These are phyloP conservation scores for Poecilia gillii DNA, from an alignment of 2,797 vertebrate species.

Conservation along the genomic window DNA sequence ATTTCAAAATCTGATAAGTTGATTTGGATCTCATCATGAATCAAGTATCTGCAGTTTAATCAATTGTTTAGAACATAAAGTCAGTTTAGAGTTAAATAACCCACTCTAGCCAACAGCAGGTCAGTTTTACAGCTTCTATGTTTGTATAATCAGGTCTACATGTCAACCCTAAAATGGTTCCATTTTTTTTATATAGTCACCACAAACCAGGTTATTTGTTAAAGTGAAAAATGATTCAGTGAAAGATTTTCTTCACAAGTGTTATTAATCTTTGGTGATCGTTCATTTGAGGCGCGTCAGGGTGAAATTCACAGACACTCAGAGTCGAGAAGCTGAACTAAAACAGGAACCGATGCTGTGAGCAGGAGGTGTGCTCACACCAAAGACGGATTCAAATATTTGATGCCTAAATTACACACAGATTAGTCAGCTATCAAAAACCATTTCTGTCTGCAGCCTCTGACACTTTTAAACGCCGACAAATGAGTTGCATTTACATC, in stretches of 20 bases:
- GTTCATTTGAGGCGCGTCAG: background rate
- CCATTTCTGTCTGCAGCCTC: background rate
- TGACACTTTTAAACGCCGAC: background rate
- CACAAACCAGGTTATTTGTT: background rate
- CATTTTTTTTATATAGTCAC: background rate
- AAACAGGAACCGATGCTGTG: background rate
- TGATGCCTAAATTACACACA: background rate
- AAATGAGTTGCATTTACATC: background rate
- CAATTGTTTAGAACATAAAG: background rate
- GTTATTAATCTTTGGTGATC: background rate
- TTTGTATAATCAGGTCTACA: background rate
- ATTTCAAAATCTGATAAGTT: background rate
- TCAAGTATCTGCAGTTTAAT: background rate
- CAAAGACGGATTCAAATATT: background rate
- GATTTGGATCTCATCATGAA: background rate
- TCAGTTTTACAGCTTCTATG: background rate
- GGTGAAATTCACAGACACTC: background rate
- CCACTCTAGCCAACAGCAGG: background rate
- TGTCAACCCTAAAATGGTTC: background rate
- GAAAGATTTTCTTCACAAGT: background rate
- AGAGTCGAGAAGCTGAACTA: background rate
- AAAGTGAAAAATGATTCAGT: background rate
- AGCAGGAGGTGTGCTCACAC: background rate
- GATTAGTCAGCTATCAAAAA: background rate
- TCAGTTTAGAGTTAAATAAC: background rate